Evolutionary conservation across 2,113 vertebrate species (phyloP).

Genomic region (Pelobates fuscus): DNA sequence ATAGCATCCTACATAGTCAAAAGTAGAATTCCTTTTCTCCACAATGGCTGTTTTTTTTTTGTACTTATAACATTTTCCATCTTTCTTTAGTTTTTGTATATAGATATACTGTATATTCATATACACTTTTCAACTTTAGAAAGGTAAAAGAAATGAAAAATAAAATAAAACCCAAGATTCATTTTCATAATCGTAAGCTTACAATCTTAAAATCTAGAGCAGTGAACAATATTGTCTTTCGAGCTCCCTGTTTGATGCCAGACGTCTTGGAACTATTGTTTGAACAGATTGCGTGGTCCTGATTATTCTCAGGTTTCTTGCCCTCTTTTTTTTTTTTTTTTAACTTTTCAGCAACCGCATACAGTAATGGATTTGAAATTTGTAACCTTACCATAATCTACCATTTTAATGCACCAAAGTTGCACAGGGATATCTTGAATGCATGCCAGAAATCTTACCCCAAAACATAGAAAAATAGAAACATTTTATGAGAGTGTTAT

Average conservation of each 20-base stretch:
- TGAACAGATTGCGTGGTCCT: conserved; percentile 6
- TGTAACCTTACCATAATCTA: conserved; percentile 42
- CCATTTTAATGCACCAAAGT: conserved; percentile 44
- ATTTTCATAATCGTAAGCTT: no score
- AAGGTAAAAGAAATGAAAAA: no score
- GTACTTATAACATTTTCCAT: no score
- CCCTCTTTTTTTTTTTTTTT: background rate
- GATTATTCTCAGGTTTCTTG: conserved; percentile 34
- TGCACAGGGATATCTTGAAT: conserved; percentile 37
- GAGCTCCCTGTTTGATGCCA: conserved; percentile 3
- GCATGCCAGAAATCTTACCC: conserved; percentile 21
- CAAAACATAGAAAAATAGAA: conserved; percentile 37
- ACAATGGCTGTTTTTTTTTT: no score
- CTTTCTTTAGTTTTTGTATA: no score
- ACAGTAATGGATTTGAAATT: conserved; percentile 43
- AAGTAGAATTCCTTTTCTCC: no score
- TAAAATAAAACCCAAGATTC: no score
- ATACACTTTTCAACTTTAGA: no score
- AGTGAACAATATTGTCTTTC: background rate
- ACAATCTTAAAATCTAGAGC: no score
- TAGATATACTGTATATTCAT: no score
- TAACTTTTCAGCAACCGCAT: conserved; percentile 37
- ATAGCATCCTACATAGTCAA: no score
- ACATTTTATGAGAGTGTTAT: conserved; percentile 43
- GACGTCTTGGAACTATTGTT: conserved; percentile 3